Evolutionary conservation across 2,888 invertebrate genomes (phyloP).

Genomic region (Zele albiditarsus): DNA sequence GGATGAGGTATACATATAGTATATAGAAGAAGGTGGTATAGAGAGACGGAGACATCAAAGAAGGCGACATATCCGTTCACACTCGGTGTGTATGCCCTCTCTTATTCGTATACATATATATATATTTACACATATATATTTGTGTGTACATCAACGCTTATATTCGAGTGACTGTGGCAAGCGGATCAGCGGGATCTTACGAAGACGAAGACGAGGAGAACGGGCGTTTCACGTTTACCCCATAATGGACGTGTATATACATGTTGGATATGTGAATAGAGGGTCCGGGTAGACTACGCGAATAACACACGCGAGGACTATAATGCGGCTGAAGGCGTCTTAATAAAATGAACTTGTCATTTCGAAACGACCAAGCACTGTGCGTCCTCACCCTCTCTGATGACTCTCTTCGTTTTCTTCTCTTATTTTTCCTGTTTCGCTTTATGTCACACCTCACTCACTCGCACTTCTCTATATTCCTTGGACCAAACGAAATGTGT

Average conservation of each 20-base stretch:
- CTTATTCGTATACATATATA: slow-evolving; percentile 34
- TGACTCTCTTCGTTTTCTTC: slow-evolving; percentile 39
- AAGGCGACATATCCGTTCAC: slow-evolving; percentile 71
- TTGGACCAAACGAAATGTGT: slow-evolving; percentile 21
- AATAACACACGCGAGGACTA: slow-evolving; percentile 61
- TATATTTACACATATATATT: slow-evolving; percentile 29
- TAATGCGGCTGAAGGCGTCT: slow-evolving; percentile 65
- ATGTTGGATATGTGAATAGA: slow-evolving; percentile 27
- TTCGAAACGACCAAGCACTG: slow-evolving; percentile 60
- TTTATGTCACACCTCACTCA: slow-evolving; percentile 34
- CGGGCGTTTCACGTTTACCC: slow-evolving; percentile 38
- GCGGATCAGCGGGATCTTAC: slow-evolving; percentile 29
- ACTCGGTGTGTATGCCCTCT: slow-evolving; percentile 57
- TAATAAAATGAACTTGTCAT: slow-evolving; percentile 71
- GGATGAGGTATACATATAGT: slow-evolving; percentile 34
- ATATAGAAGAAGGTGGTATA: slow-evolving; percentile 43
- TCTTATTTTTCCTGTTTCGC: slow-evolving; percentile 45
- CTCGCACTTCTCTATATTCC: slow-evolving; percentile 31
- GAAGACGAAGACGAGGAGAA: slow-evolving; percentile 20
- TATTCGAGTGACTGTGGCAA: slow-evolving; percentile 29
- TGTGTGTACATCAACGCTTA: slow-evolving; percentile 39
- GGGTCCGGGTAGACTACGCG: slow-evolving; percentile 57
- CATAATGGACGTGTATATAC: slow-evolving; percentile 31
- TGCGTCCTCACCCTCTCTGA: slow-evolving; percentile 31
- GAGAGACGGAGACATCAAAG: slow-evolving; percentile 67